phyloP scores from a whole-genome alignment of 2,797 vertebrate species.

The Rhynchonycteris naso region DNA sequence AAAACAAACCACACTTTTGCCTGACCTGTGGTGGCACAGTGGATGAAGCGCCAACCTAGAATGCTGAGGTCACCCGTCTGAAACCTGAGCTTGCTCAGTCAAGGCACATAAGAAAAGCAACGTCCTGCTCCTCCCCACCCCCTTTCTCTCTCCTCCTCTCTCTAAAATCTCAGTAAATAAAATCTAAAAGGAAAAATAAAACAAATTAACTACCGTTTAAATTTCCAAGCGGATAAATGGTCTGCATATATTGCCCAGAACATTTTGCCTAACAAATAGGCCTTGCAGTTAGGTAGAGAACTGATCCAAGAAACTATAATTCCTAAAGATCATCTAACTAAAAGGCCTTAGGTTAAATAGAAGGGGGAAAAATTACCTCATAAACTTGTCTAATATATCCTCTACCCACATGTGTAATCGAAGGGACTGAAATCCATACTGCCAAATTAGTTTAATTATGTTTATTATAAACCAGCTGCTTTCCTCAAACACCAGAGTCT shows the following conservation, averaged over 20 bases:
- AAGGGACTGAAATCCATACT: conserved; percentile 92
- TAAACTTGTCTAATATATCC: conserved; percentile 94
- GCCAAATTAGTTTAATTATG: conserved; percentile 92
- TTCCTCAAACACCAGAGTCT: conserved; percentile 93
- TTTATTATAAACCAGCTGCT: conserved; percentile 95
- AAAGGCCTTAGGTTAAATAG: conserved; percentile 40
- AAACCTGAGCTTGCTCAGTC: no score
- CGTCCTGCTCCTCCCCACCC: no score
- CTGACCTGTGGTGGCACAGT: no score
- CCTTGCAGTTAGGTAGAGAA: neutral
- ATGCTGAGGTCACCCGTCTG: no score
- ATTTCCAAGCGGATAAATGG: neutral
- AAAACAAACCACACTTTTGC: neutral
- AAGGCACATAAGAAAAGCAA: no score
- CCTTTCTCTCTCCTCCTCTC: no score
- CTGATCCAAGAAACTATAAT: neutral
- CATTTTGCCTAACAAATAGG: neutral
- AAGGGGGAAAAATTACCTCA: conserved; percentile 88
- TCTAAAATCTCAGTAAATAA: no score
- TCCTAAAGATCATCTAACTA: neutral
- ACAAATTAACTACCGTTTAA: neutral
- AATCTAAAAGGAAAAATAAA: no score
- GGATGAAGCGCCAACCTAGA: no score
- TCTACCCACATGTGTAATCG: conserved; percentile 97
- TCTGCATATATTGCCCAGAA: conserved; percentile 9